Evolutionary conservation across 1,140 invertebrate genomes (phyloP), one percentile per base, ranked within the genome.

Genomic region (Portunus trituberculatus): DNA sequence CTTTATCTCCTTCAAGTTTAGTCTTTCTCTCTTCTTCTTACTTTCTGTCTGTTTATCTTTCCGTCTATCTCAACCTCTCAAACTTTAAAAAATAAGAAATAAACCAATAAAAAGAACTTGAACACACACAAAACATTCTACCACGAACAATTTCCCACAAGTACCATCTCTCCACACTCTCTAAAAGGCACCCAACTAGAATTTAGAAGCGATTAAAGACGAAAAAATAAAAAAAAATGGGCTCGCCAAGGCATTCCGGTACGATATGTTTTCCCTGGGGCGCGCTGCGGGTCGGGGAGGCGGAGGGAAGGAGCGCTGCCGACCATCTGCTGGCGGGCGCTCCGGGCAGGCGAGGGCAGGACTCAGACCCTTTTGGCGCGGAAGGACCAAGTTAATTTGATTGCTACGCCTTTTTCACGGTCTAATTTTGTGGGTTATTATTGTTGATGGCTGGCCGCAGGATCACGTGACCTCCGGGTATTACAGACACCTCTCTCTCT

Each of bases 351-450:
- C 3, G 12, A 31, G 52, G 52, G 52, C 12, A 59, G 89, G n/a
- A 39, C 2, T 8, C 46, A n/a, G 14, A 86, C 83, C 92, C 92
- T 93, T 93, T 10, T 93, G 82, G 39, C 83, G n/a, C 83, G 82
- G 48, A 52, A 29, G n/a, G 16, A 32, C 45, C 2, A 67, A 88
- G 29, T 86, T 87, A 93, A 93, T 93, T 93, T 93, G 93, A 93
- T 93, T 93, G 84, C 59, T 59, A 93, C 93, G 93, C 83, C 93
- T 87, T 93, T 93, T 93, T 93, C 93, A 93, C 93, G 93, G 93
- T 93, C 93, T 87, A 87, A 93, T 93, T 93, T 52, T 93, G 93
- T 93, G 93, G 93, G 93, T 93, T 93, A 93, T 93, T 93, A 93
- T 88, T 93, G 46, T 93, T 93, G 84, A 93, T 93, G 45, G 82